These are phyloP conservation scores for Frankliniella fusca DNA, from an alignment of 2,888 invertebrate genomes.

Conservation along the genomic window DNA sequence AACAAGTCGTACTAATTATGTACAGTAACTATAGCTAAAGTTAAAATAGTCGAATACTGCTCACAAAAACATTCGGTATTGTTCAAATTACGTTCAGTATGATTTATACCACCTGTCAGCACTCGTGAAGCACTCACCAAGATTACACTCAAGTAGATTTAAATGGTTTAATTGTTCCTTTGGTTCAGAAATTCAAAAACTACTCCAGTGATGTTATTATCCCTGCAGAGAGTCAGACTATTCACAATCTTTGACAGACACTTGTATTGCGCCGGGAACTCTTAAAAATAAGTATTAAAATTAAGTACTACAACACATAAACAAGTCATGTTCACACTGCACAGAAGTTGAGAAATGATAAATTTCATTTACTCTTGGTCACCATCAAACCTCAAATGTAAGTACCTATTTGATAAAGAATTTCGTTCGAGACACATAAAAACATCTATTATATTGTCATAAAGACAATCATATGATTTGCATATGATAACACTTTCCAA, in stretches of 20 bases:
- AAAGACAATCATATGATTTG: neutral
- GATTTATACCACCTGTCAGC: no score
- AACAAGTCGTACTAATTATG: no score
- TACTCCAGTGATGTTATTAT: neutral
- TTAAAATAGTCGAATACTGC: no score
- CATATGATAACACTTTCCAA: neutral
- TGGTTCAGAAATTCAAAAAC: neutral
- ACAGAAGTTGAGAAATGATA: neutral
- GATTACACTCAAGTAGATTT: neutral
- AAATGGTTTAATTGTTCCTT: conserved; percentile 8
- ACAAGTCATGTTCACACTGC: neutral
- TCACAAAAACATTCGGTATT: no score
- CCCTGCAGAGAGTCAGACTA: neutral
- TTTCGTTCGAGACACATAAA: conserved; percentile 14
- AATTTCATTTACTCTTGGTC: neutral
- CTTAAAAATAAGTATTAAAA: neutral
- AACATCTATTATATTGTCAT: neutral
- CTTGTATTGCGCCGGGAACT: neutral
- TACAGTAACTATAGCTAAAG: no score
- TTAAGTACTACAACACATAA: neutral
- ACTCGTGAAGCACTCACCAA: no score
- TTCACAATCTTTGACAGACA: neutral
- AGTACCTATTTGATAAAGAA: conserved; percentile 10
- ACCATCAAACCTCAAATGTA: neutral
- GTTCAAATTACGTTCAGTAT: no score